phyloP scores from a whole-genome alignment of 2,797 vertebrate genomes.

The Lepus townsendii region DNA sequence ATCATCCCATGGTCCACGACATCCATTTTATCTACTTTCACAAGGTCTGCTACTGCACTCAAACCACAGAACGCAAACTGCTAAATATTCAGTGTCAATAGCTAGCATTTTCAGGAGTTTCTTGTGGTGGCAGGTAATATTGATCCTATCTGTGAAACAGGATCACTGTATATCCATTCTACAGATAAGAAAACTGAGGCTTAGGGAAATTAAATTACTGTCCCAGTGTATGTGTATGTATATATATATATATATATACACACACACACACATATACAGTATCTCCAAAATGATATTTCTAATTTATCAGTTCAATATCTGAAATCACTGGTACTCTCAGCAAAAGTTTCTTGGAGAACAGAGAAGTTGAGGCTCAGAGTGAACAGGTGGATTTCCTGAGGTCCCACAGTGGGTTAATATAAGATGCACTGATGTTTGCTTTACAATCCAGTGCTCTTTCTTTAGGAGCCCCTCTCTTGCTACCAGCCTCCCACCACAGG shows the following conservation, averaged over 20 bases:
- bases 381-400: neutral
- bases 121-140: neutral
- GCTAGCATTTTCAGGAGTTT: neutral
- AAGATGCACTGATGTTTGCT: neutral
- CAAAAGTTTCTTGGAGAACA: neutral
- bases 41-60: neutral
- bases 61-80: neutral
- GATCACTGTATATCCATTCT: neutral
- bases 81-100: neutral
- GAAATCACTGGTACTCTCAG: neutral
- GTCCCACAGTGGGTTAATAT: rapidly evolving
- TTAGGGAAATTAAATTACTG: slow-evolving; percentile 13
- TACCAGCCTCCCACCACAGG: neutral
- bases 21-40: neutral
- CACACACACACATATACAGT: neutral
- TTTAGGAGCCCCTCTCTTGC: neutral
- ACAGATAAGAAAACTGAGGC: neutral
- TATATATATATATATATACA: too few relatives aligned
- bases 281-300: slow-evolving; percentile 6
- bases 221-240: neutral
- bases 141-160: neutral
- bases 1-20: neutral
- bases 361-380: neutral
- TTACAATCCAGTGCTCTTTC: neutral
- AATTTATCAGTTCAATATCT: neutral